A percentile compares a stretch with the other conserved stretches of the same genome.
Evolutionary conservation across 1,140 invertebrate species (phyloP).

Genomic region (Lethocerus indicus): DNA sequence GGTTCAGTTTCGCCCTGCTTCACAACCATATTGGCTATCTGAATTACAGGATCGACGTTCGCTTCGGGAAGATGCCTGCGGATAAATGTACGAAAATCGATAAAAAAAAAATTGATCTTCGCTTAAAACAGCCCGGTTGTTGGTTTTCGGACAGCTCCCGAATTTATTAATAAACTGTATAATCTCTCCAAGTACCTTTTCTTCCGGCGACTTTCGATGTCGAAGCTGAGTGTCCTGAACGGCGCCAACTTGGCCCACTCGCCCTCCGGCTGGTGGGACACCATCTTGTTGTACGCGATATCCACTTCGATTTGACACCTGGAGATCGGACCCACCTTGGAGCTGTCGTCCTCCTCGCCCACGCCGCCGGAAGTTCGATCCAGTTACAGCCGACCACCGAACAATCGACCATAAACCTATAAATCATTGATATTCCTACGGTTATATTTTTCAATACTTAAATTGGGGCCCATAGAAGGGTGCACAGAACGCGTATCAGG

Average conservation of each 20-base stretch:
- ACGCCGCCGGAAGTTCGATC: slow-evolving; percentile 93
- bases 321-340: slow-evolving; percentile 27
- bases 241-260: slow-evolving; percentile 95
- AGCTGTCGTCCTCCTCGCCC: too few relatives aligned
- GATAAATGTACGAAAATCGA: not conserved
- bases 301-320: slow-evolving; percentile 94
- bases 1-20: slow-evolving; percentile 77
- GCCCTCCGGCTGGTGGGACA: slow-evolving; percentile 83
- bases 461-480: too few relatives aligned
- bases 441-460: too few relatives aligned
- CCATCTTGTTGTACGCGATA: slow-evolving; percentile 71
- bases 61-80: slow-evolving; percentile 90
- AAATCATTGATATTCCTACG: too few relatives aligned
- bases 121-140: not conserved
- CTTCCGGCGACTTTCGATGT: slow-evolving; percentile 98
- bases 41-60: slow-evolving; percentile 93
- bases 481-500: too few relatives aligned
- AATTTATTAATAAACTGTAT: too few relatives aligned
- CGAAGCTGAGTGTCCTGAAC: slow-evolving; percentile 93
- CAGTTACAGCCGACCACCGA: slow-evolving; percentile 91
- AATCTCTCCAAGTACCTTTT: too few relatives aligned
- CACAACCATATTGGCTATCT: slow-evolving; percentile 97
- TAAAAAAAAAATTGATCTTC: not conserved
- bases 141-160: too few relatives aligned
- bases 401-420: slow-evolving; percentile 91